These are phyloP conservation scores for Sorex araneus DNA, from an alignment of 2,113 vertebrate genomes.

Conservation along the genomic window DNA sequence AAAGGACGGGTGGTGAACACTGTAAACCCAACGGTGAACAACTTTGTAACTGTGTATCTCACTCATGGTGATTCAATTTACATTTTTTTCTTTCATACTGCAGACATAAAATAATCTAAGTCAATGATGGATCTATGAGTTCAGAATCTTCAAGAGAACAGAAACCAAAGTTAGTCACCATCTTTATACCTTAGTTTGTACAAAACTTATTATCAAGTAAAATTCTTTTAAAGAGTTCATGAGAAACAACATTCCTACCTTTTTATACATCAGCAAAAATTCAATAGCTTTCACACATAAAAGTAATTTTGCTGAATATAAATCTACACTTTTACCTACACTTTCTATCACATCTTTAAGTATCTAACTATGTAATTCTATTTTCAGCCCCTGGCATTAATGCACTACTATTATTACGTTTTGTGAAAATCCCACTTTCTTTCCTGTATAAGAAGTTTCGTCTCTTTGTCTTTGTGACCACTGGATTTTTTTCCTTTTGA, in stretches of 20 bases:
- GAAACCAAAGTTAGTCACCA: conserved; percentile 42
- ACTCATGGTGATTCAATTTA: too few relatives aligned
- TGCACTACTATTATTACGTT: neutral
- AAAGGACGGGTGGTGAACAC: too few relatives aligned
- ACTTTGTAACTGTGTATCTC: too few relatives aligned
- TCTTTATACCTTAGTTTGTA: neutral
- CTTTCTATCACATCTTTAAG: conserved; percentile 14
- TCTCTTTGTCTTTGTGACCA: neutral
- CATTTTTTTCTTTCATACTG: too few relatives aligned
- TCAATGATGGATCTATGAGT: too few relatives aligned
- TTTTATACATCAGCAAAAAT: conserved; percentile 29
- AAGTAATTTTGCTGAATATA: conserved; percentile 24
- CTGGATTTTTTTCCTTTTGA: neutral
- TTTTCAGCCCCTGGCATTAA: conserved; percentile 4
- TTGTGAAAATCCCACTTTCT: neutral
- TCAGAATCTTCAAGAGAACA: conserved; percentile 11
- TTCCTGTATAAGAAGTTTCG: conserved; percentile 28
- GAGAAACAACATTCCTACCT: neutral
- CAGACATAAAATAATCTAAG: too few relatives aligned
- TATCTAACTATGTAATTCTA: conserved; percentile 43
- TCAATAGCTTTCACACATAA: neutral
- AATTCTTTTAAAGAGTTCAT: neutral
- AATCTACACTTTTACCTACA: conserved; percentile 17
- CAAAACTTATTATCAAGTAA: conserved; percentile 5
- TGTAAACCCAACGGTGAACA: too few relatives aligned